Conservation (phyloP, 2,888 invertebrate species). For the Bhutanitis thaidina region DNA sequence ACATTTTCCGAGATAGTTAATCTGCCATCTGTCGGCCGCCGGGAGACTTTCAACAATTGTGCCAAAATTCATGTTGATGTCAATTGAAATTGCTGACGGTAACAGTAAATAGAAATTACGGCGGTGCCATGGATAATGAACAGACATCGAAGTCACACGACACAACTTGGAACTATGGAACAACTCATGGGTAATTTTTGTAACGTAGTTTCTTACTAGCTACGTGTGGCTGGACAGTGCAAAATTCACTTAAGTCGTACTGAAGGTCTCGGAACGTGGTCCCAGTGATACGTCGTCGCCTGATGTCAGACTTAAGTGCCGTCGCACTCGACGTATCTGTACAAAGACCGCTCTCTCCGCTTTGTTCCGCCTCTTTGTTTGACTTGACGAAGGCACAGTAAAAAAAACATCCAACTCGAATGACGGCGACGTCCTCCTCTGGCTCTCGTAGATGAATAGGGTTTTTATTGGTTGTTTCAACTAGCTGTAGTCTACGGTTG, state of each 20-base stretch:
- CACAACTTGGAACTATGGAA: no score
- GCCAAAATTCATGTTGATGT: no score
- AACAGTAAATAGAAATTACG: no score
- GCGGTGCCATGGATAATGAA: no score
- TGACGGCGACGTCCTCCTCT: constrained; percentile 33
- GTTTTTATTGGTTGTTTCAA: constrained; percentile 35
- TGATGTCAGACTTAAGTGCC: constrained; percentile 70
- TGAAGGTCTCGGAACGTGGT: constrained; percentile 16
- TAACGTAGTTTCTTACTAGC: no score
- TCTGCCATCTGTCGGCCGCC: no score
- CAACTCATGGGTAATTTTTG: no score
- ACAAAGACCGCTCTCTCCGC: constrained; percentile 73
- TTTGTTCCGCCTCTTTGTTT: constrained; percentile 76
- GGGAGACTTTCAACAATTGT: no score
- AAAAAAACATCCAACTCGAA: constrained; percentile 53
- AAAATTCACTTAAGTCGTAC: constrained; percentile 3
- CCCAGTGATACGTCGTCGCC: constrained; percentile 36
- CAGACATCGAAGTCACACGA: no score
- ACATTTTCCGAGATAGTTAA: no score
- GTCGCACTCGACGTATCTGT: constrained; percentile 58
- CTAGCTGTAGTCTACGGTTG: no score
- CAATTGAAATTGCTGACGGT: no score
- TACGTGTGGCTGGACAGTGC: not conserved
- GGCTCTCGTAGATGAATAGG: constrained; percentile 31
- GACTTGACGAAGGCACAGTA: constrained; percentile 55